Conservation (phyloP, 2,113 vertebrate species). For the Sturnira hondurensis region DNA sequence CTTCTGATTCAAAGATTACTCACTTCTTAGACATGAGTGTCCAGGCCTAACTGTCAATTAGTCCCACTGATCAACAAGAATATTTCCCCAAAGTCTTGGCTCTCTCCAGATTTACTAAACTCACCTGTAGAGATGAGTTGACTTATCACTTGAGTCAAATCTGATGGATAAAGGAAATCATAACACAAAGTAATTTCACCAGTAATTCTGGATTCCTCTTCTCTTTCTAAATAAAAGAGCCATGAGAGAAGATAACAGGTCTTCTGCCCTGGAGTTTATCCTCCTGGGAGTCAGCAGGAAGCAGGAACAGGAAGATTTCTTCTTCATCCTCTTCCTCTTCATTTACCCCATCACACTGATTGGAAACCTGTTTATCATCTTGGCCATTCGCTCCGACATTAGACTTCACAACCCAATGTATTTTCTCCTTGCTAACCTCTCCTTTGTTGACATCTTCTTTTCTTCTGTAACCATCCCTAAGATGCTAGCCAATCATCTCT, state of each 20-base stretch:
- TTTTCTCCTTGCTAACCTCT: constrained; percentile 68
- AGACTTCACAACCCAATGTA: constrained; percentile 71
- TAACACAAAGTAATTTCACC: background rate
- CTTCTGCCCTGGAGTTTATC: constrained; percentile 40
- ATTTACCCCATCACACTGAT: constrained; percentile 65
- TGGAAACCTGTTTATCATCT: constrained; percentile 70
- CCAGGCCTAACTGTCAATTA: background rate
- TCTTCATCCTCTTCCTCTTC: constrained; percentile 67
- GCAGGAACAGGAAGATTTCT: constrained; percentile 32
- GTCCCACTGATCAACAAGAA: background rate
- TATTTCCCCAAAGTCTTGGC: background rate
- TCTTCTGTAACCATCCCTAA: constrained; percentile 67
- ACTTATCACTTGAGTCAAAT: background rate
- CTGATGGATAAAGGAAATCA: background rate
- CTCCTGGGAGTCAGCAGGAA: constrained; percentile 62
- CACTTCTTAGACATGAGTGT: background rate
- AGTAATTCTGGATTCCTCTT: background rate
- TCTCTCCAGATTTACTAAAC: background rate
- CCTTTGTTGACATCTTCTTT: constrained; percentile 65
- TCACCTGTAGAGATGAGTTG: background rate
- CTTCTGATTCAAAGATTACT: background rate
- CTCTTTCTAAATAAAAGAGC: background rate
- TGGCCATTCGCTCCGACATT: background rate
- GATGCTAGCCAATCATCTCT: constrained; percentile 23
- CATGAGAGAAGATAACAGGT: constrained; percentile 52